A percentile compares a stretch with the other conserved stretches of the same genome.
Conservation (phyloP, 2,113 vertebrate genomes). For the Mungos mungo region DNA sequence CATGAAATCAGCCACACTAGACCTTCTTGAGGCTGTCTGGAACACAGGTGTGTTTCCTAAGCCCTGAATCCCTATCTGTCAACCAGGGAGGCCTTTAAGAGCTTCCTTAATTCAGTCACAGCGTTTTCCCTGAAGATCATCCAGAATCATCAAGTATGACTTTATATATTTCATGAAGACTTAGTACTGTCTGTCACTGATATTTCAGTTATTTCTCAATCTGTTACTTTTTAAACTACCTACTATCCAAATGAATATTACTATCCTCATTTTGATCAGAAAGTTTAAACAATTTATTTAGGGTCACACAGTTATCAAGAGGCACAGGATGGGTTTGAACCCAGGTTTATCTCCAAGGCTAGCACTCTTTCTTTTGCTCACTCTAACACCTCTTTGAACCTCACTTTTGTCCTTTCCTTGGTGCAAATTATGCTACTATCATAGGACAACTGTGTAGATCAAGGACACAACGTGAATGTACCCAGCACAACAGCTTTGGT, state of each 20-base stretch:
- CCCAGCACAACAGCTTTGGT: neutral
- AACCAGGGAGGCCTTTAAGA: neutral
- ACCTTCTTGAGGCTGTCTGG: neutral
- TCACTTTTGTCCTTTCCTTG: neutral
- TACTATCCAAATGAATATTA: neutral
- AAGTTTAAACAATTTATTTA: neutral
- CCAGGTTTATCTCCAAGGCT: neutral
- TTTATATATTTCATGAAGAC: neutral
- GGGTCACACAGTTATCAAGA: neutral
- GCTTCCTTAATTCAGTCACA: neutral
- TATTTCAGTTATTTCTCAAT: neutral
- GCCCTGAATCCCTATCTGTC: neutral
- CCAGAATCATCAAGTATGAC: neutral
- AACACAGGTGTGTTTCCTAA: constrained; percentile 18
- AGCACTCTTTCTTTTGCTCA: neutral
- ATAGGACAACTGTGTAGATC: neutral
- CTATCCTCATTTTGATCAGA: neutral
- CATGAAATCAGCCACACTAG: neutral
- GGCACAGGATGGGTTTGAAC: neutral
- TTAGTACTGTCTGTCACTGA: neutral
- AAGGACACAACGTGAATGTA: neutral
- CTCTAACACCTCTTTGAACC: neutral
- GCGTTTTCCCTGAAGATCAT: neutral
- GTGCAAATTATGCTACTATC: neutral
- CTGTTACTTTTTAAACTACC: neutral